Conservation (phyloP, 2,113 vertebrate species). For the Miniopterus natalensis region DNA sequence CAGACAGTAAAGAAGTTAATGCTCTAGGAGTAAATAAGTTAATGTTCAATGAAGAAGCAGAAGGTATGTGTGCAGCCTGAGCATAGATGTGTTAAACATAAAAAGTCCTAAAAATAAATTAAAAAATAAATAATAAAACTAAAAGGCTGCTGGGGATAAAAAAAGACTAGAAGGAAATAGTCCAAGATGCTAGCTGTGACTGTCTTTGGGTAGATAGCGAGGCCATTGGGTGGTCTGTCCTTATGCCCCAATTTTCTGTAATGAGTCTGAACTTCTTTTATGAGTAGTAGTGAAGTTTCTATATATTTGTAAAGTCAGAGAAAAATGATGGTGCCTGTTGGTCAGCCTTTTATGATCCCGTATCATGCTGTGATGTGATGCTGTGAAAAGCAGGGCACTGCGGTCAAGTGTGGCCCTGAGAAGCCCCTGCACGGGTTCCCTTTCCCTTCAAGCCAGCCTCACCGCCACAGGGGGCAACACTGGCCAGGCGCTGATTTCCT, state of each 20-base stretch:
- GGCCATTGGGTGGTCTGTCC: not conserved
- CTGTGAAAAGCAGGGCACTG: not conserved
- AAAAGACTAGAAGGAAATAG: not conserved
- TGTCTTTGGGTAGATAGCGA: not conserved
- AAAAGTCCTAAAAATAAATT: not conserved
- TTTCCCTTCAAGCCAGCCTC: not conserved
- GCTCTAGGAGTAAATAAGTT: not conserved
- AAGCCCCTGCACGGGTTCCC: rapidly evolving
- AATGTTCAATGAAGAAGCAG: not conserved
- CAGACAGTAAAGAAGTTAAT: not conserved
- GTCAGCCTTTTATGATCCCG: not conserved
- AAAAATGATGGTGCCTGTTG: not conserved
- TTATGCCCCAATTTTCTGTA: not conserved
- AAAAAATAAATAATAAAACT: not conserved
- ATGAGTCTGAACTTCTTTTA: not conserved
- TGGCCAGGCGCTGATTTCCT: not conserved
- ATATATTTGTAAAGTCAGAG: not conserved
- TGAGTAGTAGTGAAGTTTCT: not conserved
- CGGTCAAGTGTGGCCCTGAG: not conserved
- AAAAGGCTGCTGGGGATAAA: not conserved
- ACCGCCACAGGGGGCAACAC: not conserved
- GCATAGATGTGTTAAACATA: not conserved
- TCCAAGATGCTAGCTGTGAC: not conserved
- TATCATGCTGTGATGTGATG: not conserved
- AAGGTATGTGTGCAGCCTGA: not conserved